Evolutionary conservation across 2,888 invertebrate genomes (phyloP).

Genomic region (Bibio marci): DNA sequence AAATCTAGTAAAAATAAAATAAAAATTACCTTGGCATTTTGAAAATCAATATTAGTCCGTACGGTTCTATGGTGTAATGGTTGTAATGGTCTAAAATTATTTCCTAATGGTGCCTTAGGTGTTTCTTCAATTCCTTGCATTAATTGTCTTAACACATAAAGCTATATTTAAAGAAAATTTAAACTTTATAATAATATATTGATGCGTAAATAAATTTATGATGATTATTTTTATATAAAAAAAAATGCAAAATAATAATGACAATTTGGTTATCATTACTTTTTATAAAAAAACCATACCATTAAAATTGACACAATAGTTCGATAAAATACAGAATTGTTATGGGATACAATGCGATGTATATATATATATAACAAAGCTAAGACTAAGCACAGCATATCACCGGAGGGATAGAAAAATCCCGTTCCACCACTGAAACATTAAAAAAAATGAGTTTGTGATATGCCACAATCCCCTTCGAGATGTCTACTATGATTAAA

Average conservation of each 20-base stretch:
- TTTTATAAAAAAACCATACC: not conserved
- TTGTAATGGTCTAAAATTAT: constrained; percentile 89
- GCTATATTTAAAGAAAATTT: constrained; percentile 32
- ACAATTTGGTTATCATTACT: too few relatives aligned
- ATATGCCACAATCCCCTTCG: too few relatives aligned
- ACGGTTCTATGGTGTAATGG: constrained; percentile 83
- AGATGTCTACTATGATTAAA: too few relatives aligned
- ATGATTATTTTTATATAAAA: not conserved
- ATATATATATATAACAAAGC: too few relatives aligned
- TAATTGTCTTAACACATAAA: constrained; percentile 70
- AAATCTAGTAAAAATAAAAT: too few relatives aligned
- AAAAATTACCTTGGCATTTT: constrained; percentile 38
- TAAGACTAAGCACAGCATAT: too few relatives aligned
- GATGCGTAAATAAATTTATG: not conserved
- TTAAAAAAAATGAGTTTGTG: too few relatives aligned
- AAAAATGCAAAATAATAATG: not conserved
- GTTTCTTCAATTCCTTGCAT: constrained; percentile 77
- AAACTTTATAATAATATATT: constrained; percentile 1
- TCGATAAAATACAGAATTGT: too few relatives aligned
- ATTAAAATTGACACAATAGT: too few relatives aligned
- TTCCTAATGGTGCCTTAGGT: constrained; percentile 82
- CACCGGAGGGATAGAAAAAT: too few relatives aligned
- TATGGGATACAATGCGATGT: too few relatives aligned
- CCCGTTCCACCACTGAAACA: too few relatives aligned
- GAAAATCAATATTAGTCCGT: constrained; percentile 94